Evolutionary conservation across 2,113 vertebrate genomes (phyloP).

Genomic region (Chaetorhynchus papuensis): DNA sequence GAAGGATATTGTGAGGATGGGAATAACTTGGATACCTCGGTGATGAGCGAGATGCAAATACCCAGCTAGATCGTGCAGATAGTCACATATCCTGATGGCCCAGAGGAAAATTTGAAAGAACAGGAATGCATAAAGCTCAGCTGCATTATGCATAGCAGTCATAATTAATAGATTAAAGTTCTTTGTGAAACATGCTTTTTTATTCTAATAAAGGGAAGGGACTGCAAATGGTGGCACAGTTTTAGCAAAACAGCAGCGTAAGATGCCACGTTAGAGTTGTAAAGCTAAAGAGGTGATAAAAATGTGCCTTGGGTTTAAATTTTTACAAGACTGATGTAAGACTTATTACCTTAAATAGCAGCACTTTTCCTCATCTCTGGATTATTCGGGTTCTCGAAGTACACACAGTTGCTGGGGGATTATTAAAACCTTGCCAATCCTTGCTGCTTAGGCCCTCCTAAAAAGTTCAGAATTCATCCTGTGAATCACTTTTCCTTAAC

Average conservation of each 20-base stretch:
- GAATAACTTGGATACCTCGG: constrained; percentile 34
- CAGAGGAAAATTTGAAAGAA: constrained; percentile 15
- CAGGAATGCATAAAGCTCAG: constrained; percentile 2
- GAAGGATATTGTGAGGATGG: neutral
- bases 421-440: neutral
- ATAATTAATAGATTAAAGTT: constrained; percentile 39
- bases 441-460: neutral
- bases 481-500: neutral
- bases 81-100: constrained; percentile 15
- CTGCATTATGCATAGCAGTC: constrained; percentile 16
- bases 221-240: neutral
- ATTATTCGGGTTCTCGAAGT: neutral
- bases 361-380: neutral
- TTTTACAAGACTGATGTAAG: neutral
- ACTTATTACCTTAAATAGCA: neutral
- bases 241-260: neutral
- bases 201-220: neutral
- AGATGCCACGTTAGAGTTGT: neutral
- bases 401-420: neutral
- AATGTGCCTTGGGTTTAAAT: neutral
- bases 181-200: constrained; percentile 6
- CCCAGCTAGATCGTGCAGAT: neutral
- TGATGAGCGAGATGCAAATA: constrained; percentile 21
- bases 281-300: neutral
- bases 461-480: neutral